phyloP scores from a whole-genome alignment of 2,888 invertebrate genomes.

The Urechis unicinctus region DNA sequence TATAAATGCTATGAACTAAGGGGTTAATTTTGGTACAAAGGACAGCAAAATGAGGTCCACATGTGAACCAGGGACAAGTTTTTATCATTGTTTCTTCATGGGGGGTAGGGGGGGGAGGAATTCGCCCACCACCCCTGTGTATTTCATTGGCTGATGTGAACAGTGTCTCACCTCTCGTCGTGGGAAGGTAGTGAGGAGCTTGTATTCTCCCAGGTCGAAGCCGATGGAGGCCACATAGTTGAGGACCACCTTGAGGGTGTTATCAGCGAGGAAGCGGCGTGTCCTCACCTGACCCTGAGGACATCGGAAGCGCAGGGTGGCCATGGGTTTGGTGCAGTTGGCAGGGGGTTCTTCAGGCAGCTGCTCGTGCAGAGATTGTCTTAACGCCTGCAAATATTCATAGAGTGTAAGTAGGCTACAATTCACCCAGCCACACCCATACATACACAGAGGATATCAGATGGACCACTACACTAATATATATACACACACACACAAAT shows the following conservation, averaged over 20 bases:
- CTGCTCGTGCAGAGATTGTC: slow-evolving; percentile 43
- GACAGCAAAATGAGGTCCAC: too few species aligned
- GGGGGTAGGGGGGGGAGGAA: too few species aligned
- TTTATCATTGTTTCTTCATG: too few species aligned
- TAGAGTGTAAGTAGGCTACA: background rate
- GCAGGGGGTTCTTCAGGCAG: slow-evolving; percentile 51
- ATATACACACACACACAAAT: too few species aligned
- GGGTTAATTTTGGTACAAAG: too few species aligned
- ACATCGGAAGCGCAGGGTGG: slow-evolving; percentile 66
- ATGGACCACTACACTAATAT: too few species aligned
- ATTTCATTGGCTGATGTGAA: too few species aligned
- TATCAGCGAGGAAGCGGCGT: slow-evolving; percentile 66
- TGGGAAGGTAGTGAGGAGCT: slow-evolving; percentile 89
- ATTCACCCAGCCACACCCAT: too few species aligned
- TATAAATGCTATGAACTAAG: too few species aligned
- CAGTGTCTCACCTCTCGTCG: slow-evolving; percentile 92
- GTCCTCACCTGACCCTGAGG: slow-evolving; percentile 72
- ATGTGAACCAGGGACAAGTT: too few species aligned
- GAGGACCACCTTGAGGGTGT: slow-evolving; percentile 63
- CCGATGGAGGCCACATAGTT: slow-evolving; percentile 85
- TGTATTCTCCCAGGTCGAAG: slow-evolving; percentile 78
- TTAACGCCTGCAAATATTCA: slow-evolving; percentile 43
- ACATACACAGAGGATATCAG: too few species aligned
- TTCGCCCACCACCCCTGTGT: too few species aligned
- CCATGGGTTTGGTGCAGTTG: slow-evolving; percentile 32